Evolutionary conservation across 2,113 vertebrate species (phyloP).

Genomic region (Gavialis gangeticus): DNA sequence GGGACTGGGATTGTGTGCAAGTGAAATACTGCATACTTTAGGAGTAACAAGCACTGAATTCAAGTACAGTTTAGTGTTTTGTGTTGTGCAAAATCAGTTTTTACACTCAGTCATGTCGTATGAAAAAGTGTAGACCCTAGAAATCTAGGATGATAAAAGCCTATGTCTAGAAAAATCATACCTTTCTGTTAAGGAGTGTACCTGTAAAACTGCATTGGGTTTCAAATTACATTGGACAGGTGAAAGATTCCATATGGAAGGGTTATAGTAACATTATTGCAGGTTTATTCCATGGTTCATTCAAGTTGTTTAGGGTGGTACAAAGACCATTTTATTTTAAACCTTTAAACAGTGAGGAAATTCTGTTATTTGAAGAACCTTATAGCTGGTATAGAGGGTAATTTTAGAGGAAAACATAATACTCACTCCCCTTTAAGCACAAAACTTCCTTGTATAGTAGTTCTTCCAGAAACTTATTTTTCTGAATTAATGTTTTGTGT

Average conservation of each 20-base stretch:
- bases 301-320: background rate
- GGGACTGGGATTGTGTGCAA: background rate
- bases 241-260: background rate
- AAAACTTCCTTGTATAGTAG: conserved; percentile 25
- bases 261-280: background rate
- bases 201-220: background rate
- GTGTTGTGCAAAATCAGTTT: background rate
- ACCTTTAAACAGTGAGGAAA: background rate
- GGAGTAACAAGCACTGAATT: background rate
- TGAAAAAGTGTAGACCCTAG: background rate
- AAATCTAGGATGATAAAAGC: background rate
- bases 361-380: background rate
- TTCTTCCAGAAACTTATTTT: conserved; percentile 37
- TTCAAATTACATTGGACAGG: background rate
- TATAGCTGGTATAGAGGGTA: background rate
- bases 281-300: background rate
- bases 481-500: conserved; percentile 56
- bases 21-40: background rate
- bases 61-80: background rate
- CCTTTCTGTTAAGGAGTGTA: background rate
- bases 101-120: background rate
- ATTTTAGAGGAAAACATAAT: background rate
- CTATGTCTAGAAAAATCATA: background rate
- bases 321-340: background rate
- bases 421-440: background rate